Evolutionary conservation across 2,113 vertebrate species (phyloP), one percentile per base, ranked within the genome.

Genomic region (Pionites leucogaster): DNA sequence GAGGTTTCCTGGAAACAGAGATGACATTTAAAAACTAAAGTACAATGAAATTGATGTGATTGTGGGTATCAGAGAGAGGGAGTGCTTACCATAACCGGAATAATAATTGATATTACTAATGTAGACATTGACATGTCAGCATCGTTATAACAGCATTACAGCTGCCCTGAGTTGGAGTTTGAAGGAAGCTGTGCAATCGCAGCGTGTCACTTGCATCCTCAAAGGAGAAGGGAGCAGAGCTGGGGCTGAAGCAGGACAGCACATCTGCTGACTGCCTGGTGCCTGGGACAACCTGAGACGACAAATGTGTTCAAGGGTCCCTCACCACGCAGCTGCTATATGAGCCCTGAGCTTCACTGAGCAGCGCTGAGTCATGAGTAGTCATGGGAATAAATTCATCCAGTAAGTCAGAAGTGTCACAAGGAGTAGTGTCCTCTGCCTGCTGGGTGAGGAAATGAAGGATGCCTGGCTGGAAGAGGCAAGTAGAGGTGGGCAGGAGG

Each of bases 131-230:
- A 11, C 7, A 3, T 11, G 33, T n/a, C 31, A 22, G 5, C 9
- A 16, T 35, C 22, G 8, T n/a, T 62, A 17, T 28, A 24, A 5
- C 22, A 59, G 7, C 57, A 14, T 42, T 62, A 19, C 59, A 46
- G 39, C 37, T 63, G 70, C 59, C 77, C 57, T 29, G 31, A 71
- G 53, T 7, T 41, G 49, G 63, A 39, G 59, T 28, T 24, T 23
- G 41, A 65, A 42, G 39, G 17, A 47, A 59, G 44, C 1, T 0
- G 18, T 17, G n/a, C 25, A 19, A 9, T 33, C 0, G 0, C 57
- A 35, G 46, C 0, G 1, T 37, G 37, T 60, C 64, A 53, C 44
- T 63, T 37, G 87, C 42, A 1, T 37, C 65, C 71, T 27, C 4
- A 17, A 13, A 55, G 64, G 70, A 65, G 37, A 49, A 42, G 52